These are phyloP conservation scores for Meteorus colon DNA, from an alignment of 2,888 invertebrate species.

Conservation along the genomic window DNA sequence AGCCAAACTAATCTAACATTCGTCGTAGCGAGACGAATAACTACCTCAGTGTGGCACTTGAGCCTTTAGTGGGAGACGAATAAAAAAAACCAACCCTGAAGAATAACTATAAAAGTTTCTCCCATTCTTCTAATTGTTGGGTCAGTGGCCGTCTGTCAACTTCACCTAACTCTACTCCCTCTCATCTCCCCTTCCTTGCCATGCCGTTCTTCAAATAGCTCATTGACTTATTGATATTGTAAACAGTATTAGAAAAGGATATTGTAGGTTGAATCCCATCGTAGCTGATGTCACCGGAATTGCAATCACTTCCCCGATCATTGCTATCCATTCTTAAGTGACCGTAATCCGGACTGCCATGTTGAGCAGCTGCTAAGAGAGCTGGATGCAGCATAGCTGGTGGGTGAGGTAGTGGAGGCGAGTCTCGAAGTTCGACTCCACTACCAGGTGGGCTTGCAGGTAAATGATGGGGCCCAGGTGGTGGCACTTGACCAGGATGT, in stretches of 20 bases:
- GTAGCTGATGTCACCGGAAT: slow-evolving; percentile 92
- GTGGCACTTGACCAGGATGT: slow-evolving; percentile 70
- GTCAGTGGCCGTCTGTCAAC: too few relatives aligned
- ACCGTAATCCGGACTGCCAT: slow-evolving; percentile 87
- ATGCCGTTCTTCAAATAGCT: background rate
- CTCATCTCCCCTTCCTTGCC: too few relatives aligned
- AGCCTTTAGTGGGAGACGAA: slow-evolving; percentile 12
- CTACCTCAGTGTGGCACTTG: slow-evolving; percentile 22
- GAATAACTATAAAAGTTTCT: slow-evolving; percentile 14
- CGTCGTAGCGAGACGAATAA: slow-evolving; percentile 57
- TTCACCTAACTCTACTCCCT: background rate
- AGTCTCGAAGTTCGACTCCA: slow-evolving; percentile 83
- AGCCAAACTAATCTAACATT: slow-evolving; percentile 70
- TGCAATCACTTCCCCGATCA: slow-evolving; percentile 92
- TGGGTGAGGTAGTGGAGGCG: slow-evolving; percentile 87
- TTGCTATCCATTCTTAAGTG: slow-evolving; percentile 87
- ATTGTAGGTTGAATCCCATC: slow-evolving; percentile 96
- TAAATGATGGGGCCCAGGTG: slow-evolving; percentile 70
- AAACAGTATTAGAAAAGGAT: slow-evolving; percentile 86
- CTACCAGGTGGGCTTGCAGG: slow-evolving; percentile 79
- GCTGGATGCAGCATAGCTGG: slow-evolving; percentile 90
- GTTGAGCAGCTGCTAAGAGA: slow-evolving; percentile 87
- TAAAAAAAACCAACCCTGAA: slow-evolving; percentile 26
- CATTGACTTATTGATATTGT: slow-evolving; percentile 29
- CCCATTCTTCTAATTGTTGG: background rate